phyloP scores from a whole-genome alignment of 2,797 vertebrate species.

The Taenioides sp. region DNA sequence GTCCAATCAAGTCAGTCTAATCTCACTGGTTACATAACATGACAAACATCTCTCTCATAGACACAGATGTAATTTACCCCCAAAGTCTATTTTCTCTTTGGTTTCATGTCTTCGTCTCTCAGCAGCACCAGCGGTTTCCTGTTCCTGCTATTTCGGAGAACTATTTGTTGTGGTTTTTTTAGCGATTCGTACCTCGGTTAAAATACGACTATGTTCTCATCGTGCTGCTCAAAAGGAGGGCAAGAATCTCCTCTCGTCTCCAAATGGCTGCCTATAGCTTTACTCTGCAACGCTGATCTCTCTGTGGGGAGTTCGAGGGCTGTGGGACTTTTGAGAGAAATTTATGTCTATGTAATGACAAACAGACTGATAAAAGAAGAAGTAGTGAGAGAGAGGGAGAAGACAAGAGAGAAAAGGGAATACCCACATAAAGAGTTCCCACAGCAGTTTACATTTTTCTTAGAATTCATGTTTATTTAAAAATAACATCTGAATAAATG shows the following conservation, averaged over 20 bases:
- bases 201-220: neutral
- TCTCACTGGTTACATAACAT: neutral
- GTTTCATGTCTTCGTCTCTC: neutral
- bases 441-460: neutral
- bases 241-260: neutral
- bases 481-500: neutral
- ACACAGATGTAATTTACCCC: neutral
- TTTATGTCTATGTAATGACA: neutral
- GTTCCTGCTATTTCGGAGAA: neutral
- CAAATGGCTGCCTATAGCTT: neutral
- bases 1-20: neutral
- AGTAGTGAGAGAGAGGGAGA: too few species aligned
- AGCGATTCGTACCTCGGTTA: too few species aligned
- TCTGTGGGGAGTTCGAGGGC: neutral
- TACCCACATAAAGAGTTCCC: constrained; percentile 7
- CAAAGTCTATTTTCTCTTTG: neutral
- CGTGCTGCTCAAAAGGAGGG: neutral
- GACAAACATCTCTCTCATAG: neutral
- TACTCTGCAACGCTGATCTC: neutral
- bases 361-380: neutral
- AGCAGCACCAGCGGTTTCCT: neutral
- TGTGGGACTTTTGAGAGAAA: constrained; percentile 8
- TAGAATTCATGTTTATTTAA: neutral
- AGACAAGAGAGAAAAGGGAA: neutral
- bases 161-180: neutral